These are phyloP conservation scores for Autographa gamma DNA, from an alignment of 2,888 invertebrate genomes.

Conservation along the genomic window DNA sequence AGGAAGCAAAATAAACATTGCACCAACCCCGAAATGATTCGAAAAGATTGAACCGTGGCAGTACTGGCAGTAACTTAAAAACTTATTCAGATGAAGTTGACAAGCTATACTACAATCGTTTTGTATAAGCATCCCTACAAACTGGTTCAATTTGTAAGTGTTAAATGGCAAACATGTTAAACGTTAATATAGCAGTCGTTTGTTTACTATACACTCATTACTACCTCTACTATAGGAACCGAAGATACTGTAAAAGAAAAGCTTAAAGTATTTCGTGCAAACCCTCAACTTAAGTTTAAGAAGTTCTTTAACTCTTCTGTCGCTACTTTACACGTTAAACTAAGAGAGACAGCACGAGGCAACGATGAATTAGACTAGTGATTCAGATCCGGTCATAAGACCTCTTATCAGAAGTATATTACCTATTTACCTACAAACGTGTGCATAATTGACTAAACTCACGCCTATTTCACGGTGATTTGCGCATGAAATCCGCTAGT, in stretches of 20 bases:
- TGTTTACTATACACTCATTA: background rate
- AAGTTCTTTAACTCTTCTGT: too few relatives aligned
- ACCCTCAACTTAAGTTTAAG: too few relatives aligned
- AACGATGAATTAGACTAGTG: too few relatives aligned
- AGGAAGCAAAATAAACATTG: background rate
- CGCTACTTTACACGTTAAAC: too few relatives aligned
- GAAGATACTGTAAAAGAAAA: background rate
- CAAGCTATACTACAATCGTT: background rate
- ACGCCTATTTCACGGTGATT: slow-evolving; percentile 5
- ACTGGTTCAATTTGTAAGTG: background rate
- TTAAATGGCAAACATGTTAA: background rate
- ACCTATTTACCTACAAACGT: background rate
- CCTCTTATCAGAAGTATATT: background rate
- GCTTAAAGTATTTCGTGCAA: too few relatives aligned
- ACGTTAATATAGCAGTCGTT: background rate
- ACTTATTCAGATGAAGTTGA: background rate
- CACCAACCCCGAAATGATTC: background rate
- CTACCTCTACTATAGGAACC: too few relatives aligned
- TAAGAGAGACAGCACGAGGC: too few relatives aligned
- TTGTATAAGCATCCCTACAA: background rate
- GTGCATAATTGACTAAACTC: background rate
- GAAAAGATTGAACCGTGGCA: background rate
- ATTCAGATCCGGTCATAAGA: background rate
- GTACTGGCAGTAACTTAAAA: background rate
- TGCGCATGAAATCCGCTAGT: background rate